phyloP scores from a whole-genome alignment of 1,140 invertebrate genomes.

The Apis dorsata region DNA sequence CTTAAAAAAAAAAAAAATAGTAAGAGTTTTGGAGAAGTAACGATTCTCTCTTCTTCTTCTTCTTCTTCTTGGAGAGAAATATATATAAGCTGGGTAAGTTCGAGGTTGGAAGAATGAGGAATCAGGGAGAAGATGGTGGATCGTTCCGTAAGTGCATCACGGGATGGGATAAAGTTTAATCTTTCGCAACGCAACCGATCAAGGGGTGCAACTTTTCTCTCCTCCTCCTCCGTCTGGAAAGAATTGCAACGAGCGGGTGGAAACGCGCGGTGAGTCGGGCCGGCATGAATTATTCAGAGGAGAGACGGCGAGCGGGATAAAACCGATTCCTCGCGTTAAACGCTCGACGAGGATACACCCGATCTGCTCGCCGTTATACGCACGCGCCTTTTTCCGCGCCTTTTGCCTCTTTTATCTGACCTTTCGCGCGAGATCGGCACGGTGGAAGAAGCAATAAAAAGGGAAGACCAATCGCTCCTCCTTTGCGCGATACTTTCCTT shows the following conservation, averaged over 20 bases:
- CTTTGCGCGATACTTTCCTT: background rate
- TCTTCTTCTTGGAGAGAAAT: background rate
- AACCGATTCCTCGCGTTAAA: conserved; percentile 55
- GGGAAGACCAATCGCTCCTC: background rate
- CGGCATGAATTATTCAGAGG: conserved; percentile 51
- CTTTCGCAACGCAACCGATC: conserved; percentile 50
- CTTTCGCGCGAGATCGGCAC: background rate
- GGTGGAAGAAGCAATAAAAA: conserved; percentile 7
- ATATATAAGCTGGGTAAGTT: too few species aligned
- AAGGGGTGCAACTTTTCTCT: conserved; percentile 28
- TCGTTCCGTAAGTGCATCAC: conserved; percentile 41
- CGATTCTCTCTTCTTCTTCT: too few species aligned
- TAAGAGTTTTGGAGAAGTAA: too few species aligned
- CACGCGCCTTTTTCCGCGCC: conserved; percentile 22
- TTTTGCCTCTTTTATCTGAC: conserved; percentile 21
- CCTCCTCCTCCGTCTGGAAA: conserved; percentile 11
- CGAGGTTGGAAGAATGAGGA: background rate
- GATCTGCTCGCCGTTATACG: conserved; percentile 18
- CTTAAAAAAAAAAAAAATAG: too few species aligned
- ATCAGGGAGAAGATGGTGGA: background rate
- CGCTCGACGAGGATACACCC: conserved; percentile 32
- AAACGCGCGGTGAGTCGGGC: conserved; percentile 12
- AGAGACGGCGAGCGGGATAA: conserved; percentile 37
- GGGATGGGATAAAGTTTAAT: conserved; percentile 41
- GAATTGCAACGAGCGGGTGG: conserved; percentile 28